Base-by-base conservation (phyloP, 1,140 invertebrate species). In the Acromyrmex echinatior region DNA sequence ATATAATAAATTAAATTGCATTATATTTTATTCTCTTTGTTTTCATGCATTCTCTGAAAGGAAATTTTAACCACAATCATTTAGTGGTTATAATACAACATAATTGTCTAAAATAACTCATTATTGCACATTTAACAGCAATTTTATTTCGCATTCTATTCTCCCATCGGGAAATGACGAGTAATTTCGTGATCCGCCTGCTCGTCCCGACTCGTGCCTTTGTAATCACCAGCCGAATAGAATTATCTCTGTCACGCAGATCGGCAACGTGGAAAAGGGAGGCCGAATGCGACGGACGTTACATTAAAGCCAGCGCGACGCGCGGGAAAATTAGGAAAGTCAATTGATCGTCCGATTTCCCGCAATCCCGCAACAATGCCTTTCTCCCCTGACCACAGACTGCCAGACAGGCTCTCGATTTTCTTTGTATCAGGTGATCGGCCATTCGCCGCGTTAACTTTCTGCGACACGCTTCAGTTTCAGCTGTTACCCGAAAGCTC, bases 381-480 rank as follows among this genome's bases (percentile, higher is more conserved):
- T 21, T 63, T 58, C 80, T 58, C 65, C 76, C 74, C 28, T 76
- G 80, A 76, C 80, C 80, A 39, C 70, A 51, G 39, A 25, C 28
- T 66, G n/a, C 45, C 63, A 63, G 49, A 60, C 70, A 65, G 58
- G 53, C 21, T 21, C 63, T 70, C 80, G 56, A 60, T 88, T 77
- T 90, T 49, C 81, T 86, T 88, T 87, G 80, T 87, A 89, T 91
- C 86, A 88, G 81, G 71, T 90, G 89, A 39, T 63, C 76, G 81
- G 39, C 62, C 86, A 60, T 81, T 66, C 79, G 39, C 87, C 63
- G n/a, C 68, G 86, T 90, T 78, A 90, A 91, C 89, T 90, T 91
- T 80, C 25, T 89, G 60, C 81, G 90, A 90, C 90, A 90, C 76
- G 87, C 78, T 91, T 91, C 89, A 91, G 77, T 91, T 90, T 91